Evolutionary conservation across 2,888 invertebrate genomes (phyloP), one percentile per base, ranked within the genome.

Genomic region (Oligia latruncula): DNA sequence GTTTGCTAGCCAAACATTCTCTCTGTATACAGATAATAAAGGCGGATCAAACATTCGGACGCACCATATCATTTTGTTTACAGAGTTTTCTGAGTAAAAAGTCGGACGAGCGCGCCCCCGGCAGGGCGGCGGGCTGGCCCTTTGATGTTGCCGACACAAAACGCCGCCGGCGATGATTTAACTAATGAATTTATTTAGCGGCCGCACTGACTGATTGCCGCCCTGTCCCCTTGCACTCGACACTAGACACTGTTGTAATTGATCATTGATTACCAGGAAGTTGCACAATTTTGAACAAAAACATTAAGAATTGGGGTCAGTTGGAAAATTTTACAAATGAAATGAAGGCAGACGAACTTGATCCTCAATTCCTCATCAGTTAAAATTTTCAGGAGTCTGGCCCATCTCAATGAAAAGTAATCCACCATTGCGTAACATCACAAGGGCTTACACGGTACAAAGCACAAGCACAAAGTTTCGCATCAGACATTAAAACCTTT

Each of bases 111-210:
- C 93, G 94, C 94, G 95, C 95, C 95, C 96, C 95, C 92, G 95
- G 95, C 93, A 89, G 94, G 94, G 94, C 94, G 93, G 94, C 93
- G 91, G 91, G 89, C 89, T 89, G 92, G 91, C 92, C 94, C 96
- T 97, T 97, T 97, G 97, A 97, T 94, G 96, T 95, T 93, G 93
- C 97, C 97, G 97, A 96, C 97, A 96, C 95, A 95, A 96, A 96
- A 95, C 94, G 96, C 96, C 95, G 97, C 97, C 96, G 95, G 95
- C 96, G 95, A 96, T 96, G 96, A 97, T 97, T 97, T 97, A 95
- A 97, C 97, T 97, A 97, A 97, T 97, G 97, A 97, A 97, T 97
- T 97, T 97, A 97, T 97, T 97, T 97, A 97, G 96, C 96, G 95
- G 96, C 94, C 93, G 92, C 93, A 93, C 93, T 93, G 94, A 93